phyloP scores from a whole-genome alignment of 2,113 vertebrate genomes.

The Pteronura brasiliensis region DNA sequence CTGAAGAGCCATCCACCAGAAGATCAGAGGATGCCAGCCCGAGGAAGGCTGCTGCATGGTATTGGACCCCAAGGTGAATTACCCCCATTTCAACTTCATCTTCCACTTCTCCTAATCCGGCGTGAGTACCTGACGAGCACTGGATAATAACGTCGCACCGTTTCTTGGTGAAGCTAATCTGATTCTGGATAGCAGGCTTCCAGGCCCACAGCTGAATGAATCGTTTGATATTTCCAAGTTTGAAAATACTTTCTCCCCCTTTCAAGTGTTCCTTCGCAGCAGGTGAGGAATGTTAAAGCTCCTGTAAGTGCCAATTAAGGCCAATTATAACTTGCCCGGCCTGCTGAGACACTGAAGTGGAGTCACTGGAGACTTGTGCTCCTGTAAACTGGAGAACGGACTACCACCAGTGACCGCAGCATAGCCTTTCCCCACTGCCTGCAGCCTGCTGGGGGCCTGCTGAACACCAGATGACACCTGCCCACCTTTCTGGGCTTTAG shows the following conservation, averaged over 20 bases:
- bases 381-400: constrained; percentile 45
- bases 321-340: constrained; percentile 67
- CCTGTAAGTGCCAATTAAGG: constrained; percentile 74
- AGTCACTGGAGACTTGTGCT: not conserved
- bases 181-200: constrained; percentile 30
- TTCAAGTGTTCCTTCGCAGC: constrained; percentile 71
- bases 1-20: not conserved
- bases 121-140: not conserved
- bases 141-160: not conserved
- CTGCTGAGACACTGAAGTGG: constrained; percentile 55
- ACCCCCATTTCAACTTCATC: not conserved
- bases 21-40: not conserved
- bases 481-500: not conserved
- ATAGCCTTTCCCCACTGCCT: not conserved
- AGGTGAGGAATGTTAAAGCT: constrained; percentile 71
- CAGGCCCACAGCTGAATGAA: constrained; percentile 58
- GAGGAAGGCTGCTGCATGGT: not conserved
- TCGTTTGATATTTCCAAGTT: constrained; percentile 66
- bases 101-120: not conserved
- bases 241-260: constrained; percentile 70
- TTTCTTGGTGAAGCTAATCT: constrained; percentile 52
- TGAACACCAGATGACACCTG: not conserved
- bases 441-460: not conserved
- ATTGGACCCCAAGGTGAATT: not conserved
- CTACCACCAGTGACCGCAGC: not conserved